phyloP scores from a whole-genome alignment of 2,797 vertebrate genomes.

The Anguilla anguilla region DNA sequence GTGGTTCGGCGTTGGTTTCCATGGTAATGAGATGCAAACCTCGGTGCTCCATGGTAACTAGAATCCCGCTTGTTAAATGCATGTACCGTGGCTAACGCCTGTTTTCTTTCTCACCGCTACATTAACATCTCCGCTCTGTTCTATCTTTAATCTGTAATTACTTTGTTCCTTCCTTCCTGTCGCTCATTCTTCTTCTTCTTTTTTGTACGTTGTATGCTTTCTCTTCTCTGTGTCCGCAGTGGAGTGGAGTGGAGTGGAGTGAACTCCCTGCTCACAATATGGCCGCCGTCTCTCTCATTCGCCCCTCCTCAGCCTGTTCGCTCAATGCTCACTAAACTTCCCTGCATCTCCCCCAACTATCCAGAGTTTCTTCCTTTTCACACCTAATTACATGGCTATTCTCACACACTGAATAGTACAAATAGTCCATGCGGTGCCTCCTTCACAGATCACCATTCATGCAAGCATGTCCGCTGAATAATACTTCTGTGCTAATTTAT shows the following conservation, averaged over 20 bases:
- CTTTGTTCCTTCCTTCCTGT: not conserved
- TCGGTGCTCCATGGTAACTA: not conserved
- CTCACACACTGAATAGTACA: not conserved
- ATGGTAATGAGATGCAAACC: not conserved
- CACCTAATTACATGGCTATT: not conserved
- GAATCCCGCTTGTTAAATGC: not conserved
- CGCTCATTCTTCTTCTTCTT: not conserved
- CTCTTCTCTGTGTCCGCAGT: not conserved
- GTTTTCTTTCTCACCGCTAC: not conserved
- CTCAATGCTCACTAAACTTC: not conserved
- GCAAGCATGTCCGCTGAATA: not conserved
- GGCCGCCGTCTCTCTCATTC: not conserved
- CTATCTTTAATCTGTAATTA: not conserved
- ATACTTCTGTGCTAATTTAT: not conserved
- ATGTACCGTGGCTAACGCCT: not conserved
- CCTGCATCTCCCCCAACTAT: not conserved
- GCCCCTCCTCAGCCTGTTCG: not conserved
- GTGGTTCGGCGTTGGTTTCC: not conserved
- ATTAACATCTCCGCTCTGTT: not conserved
- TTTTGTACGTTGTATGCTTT: not conserved
- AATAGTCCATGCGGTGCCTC: not conserved
- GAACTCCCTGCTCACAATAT: not conserved
- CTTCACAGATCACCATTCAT: not conserved
- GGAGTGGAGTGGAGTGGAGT: not conserved
- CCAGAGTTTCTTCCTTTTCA: not conserved